Percentiles rank a stretch among this genome's conserved stretches.
Conservation (phyloP, 2,888 invertebrate genomes). For the Epinotia bilunana region DNA sequence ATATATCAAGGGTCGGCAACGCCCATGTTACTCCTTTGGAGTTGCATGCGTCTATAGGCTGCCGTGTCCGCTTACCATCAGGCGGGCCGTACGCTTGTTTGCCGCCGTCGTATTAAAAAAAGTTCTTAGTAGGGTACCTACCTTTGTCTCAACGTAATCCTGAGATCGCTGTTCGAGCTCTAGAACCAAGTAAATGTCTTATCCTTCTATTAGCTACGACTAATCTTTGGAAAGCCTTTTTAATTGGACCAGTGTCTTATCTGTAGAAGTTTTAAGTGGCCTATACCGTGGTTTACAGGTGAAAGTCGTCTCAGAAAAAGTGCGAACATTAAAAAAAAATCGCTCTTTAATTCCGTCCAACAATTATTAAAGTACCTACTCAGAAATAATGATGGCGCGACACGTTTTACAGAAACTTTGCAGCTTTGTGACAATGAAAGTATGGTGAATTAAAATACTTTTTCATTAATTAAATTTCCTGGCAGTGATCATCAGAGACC, state of each 20-base stretch:
- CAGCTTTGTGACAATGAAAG: neutral
- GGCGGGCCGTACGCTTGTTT: too few species aligned
- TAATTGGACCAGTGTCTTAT: slow-evolving; percentile 27
- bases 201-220: slow-evolving; percentile 13
- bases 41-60: too few species aligned
- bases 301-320: neutral
- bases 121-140: neutral
- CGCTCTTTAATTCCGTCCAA: neutral
- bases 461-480: neutral
- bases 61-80: too few species aligned
- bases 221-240: slow-evolving; percentile 27
- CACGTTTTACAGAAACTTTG: neutral
- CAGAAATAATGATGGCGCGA: slow-evolving; percentile 1
- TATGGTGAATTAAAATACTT: neutral
- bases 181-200: slow-evolving; percentile 16
- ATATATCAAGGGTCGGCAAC: too few species aligned
- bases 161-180: slow-evolving; percentile 9
- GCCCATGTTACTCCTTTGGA: too few species aligned
- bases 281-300: neutral
- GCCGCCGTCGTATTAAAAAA: too few species aligned
- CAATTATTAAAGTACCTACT: neutral
- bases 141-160: slow-evolving; percentile 14
- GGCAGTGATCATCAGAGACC: neutral
- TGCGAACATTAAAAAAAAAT: neutral
- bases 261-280: neutral